Percentiles rank a stretch among this genome's conserved stretches.
Evolutionary conservation across 2,888 invertebrate genomes (phyloP).

Genomic region (Hipparchia semele): DNA sequence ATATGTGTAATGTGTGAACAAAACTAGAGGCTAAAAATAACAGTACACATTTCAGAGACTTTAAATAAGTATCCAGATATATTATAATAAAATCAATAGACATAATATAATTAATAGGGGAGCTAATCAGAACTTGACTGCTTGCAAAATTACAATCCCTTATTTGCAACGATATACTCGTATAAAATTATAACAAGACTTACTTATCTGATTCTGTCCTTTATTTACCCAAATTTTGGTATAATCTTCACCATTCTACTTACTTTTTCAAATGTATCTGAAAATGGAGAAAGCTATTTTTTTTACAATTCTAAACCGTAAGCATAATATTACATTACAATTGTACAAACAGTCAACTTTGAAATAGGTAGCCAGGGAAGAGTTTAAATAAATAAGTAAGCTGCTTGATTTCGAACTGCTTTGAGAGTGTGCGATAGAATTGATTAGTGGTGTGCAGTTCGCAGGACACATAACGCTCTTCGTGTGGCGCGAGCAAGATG

Average conservation of each 20-base stretch:
- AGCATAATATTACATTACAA: too few species aligned
- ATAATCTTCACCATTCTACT: neutral
- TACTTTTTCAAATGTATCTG: too few species aligned
- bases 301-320: too few species aligned
- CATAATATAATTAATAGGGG: too few species aligned
- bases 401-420: constrained; percentile 13
- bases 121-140: too few species aligned
- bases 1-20: neutral
- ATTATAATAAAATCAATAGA: too few species aligned
- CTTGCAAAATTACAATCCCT: too few species aligned
- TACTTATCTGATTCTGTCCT: neutral
- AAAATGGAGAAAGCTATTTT: too few species aligned
- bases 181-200: too few species aligned
- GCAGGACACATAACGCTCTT: constrained; percentile 56
- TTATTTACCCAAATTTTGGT: neutral
- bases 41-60: neutral
- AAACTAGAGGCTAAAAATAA: neutral
- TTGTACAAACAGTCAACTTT: too few species aligned
- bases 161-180: too few species aligned
- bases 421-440: constrained; percentile 25
- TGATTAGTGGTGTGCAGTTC: constrained; percentile 54
- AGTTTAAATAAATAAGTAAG: neutral
- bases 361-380: too few species aligned
- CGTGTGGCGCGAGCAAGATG: constrained; percentile 80
- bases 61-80: neutral